These are phyloP conservation scores for Drosophila parvula DNA, from an alignment of 1,140 invertebrate genomes.

Conservation along the genomic window DNA sequence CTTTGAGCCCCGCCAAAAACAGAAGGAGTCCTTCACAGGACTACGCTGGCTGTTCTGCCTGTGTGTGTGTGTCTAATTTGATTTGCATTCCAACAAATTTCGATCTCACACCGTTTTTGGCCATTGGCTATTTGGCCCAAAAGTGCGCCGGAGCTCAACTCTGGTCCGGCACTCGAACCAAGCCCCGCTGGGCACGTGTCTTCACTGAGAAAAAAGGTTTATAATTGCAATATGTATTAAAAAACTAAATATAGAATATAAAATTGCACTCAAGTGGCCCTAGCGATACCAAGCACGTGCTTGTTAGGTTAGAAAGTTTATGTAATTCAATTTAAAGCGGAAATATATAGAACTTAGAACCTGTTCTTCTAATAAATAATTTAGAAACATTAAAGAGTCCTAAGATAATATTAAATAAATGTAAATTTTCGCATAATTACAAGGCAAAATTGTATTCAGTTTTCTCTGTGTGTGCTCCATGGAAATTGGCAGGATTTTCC, in stretches of 20 bases:
- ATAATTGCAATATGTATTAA: neutral
- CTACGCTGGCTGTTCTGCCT: neutral
- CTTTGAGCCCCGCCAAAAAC: conserved; percentile 42
- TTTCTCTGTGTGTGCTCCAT: neutral
- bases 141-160: conserved; percentile 27
- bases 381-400: too few species aligned
- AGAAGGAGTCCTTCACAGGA: conserved; percentile 8
- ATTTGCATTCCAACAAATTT: conserved; percentile 67
- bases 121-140: conserved; percentile 33
- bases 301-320: too few species aligned
- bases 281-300: too few species aligned
- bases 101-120: conserved; percentile 50
- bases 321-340: too few species aligned
- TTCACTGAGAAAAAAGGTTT: neutral
- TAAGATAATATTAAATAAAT: too few species aligned
- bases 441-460: neutral
- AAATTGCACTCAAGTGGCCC: too few species aligned
- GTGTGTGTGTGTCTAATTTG: conserved; percentile 59
- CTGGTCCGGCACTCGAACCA: conserved; percentile 18
- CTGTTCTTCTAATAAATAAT: too few species aligned
- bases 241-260: too few species aligned
- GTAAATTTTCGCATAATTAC: neutral
- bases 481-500: conserved; percentile 4
- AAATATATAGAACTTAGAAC: too few species aligned
- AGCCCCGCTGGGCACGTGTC: neutral